Evolutionary conservation across 2,888 invertebrate genomes (phyloP), one percentile per base, ranked within the genome.

Genomic region (Xestoiulus laeticollis): DNA sequence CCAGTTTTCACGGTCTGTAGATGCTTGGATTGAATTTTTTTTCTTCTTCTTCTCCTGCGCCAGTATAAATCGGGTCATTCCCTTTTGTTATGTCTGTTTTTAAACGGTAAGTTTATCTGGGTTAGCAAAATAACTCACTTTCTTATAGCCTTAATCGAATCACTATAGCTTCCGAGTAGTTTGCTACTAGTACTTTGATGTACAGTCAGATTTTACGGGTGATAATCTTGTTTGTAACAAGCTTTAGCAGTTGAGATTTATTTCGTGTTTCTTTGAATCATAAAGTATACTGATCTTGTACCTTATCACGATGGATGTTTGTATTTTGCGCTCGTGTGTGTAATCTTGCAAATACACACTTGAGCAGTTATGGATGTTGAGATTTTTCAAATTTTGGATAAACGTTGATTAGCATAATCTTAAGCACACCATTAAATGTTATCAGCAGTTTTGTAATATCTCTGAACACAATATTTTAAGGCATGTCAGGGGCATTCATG

Each of bases 91-190:
- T 59, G n/a, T 59, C 59, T 59, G 22, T 26, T 59, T 59, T 59
- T 59, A 16, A 59, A n/a, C 59, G 59, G 59, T 68, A 68, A 68
- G 26, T 68, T 68, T 68, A 68, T 68, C 14, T 68, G 68, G 68
- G 68, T 68, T 68, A 68, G 68, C 22, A 68, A 68, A 68, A 68
- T 68, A 68, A 68, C 26, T 68, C 68, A 68, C 68, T 68, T 68
- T 68, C 26, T 22, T 26, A 6, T 6, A 8, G n/a, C 26, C 68
- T 68, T 22, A 22, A 26, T 68, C 68, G 4, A 19, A 5, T 59
- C 59, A 59, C 8, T n/a, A n/a, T 19, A 6, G n/a, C 14, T 59
- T 59, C 59, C 59, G 5, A 59, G 19, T 59, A 48, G 19, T 48
- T 48, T 48, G 19, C n/a, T n/a, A n/a, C n/a, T n/a, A 3, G 48